These are phyloP conservation scores for Hypena proboscidalis DNA, from an alignment of 2,888 invertebrate genomes.

Conservation along the genomic window DNA sequence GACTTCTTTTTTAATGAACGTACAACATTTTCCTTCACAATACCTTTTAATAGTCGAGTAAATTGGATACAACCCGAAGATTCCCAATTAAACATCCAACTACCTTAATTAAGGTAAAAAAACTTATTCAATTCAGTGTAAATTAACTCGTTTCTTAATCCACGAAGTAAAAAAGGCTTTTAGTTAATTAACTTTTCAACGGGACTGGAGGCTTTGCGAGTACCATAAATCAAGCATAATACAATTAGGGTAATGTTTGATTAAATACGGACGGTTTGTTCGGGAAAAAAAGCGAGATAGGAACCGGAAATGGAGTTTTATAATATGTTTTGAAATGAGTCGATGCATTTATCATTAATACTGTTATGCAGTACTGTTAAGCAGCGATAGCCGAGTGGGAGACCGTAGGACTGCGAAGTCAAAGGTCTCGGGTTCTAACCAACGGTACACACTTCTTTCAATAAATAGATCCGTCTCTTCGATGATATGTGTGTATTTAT, in stretches of 20 bases:
- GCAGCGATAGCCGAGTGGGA: too few species aligned
- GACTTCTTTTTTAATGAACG: too few species aligned
- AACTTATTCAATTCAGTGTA: constrained; percentile 67
- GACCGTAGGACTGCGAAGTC: too few species aligned
- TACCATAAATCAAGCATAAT: constrained; percentile 76
- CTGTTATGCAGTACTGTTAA: too few species aligned
- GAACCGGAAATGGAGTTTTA: not conserved
- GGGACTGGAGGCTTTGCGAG: constrained; percentile 70
- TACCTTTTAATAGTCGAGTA: not conserved
- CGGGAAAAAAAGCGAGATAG: constrained; percentile 21
- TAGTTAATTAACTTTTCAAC: constrained; percentile 82
- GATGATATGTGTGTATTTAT: too few species aligned
- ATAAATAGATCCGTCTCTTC: too few species aligned
- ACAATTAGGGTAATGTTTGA: constrained; percentile 76
- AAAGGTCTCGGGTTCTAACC: too few species aligned
- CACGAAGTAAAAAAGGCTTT: constrained; percentile 71
- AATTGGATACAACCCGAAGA: constrained; percentile 28
- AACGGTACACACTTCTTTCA: too few species aligned
- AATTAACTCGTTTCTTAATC: constrained; percentile 77
- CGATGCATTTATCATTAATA: not conserved
- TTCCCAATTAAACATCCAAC: constrained; percentile 26
- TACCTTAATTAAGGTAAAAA: constrained; percentile 65
- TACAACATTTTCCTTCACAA: too few species aligned
- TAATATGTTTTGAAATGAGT: not conserved
- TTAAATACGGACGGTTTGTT: constrained; percentile 51